Conservation (phyloP, 2,888 invertebrate species). For the Elysia crispata region DNA sequence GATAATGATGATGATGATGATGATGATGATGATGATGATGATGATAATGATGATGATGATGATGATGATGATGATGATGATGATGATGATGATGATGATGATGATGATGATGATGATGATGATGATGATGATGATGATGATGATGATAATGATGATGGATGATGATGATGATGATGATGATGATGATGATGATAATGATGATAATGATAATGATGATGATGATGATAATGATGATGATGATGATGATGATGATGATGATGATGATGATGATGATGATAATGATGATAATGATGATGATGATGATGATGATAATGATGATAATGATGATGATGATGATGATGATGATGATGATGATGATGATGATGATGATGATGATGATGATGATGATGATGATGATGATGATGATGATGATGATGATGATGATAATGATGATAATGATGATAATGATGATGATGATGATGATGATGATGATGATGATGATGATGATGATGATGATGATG, state of each 20-base stretch:
- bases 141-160: slow-evolving; percentile 16
- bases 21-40: slow-evolving; percentile 2
- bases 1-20: slow-evolving; percentile 1
- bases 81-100: slow-evolving; percentile 2
- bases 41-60: slow-evolving; percentile 11
- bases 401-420: slow-evolving; percentile 9
- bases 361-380: slow-evolving; percentile 13
- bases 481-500: slow-evolving; percentile 13
- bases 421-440: slow-evolving; percentile 15
- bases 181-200: slow-evolving; percentile 15
- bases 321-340: slow-evolving; percentile 11
- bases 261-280: background rate
- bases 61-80: slow-evolving; percentile 12
- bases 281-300: background rate
- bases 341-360: background rate
- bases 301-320: slow-evolving; percentile 11
- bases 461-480: slow-evolving; percentile 13
- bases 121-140: slow-evolving; percentile 9
- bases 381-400: slow-evolving; percentile 9
- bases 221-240: slow-evolving; percentile 7
- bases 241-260: slow-evolving; percentile 10
- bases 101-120: slow-evolving; percentile 14
- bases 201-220: slow-evolving; percentile 16
- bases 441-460: slow-evolving; percentile 15
- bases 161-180: slow-evolving; percentile 15